Evolutionary conservation across 1,140 invertebrate species (phyloP), one percentile per base, ranked within the genome.

Genomic region (Aradophagus sp.): DNA sequence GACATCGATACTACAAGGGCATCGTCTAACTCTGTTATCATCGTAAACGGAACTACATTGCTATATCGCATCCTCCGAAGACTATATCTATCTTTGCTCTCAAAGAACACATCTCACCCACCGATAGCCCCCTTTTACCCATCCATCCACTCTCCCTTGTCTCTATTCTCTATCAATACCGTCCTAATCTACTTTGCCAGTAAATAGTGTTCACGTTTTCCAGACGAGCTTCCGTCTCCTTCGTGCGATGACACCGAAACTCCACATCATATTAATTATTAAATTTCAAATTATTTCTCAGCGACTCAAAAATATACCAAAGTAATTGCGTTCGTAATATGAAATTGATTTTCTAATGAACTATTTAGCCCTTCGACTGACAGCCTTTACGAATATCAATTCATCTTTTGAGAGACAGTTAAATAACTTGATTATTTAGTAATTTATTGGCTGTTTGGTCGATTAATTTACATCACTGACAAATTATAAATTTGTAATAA

Each of bases 141-240:
- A 19, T 36, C 44, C 47, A 36, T 47, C 39, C 13, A 48, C 47
- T 62, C 39, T 58, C 39, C 45, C 56, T 63, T 65, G 48, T 70
- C 69, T 73, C 52, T 58, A 65, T 65, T 76, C 77, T 77, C 74
- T 78, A 78, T 80, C 78, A 79, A 81, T 78, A 75, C 63, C 69
- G 41, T 71, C 76, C 68, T 81, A 81, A 81, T 81, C 80, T 80
- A 81, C 75, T 81, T 81, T 81, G 45, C 73, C 66, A 74, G 76
- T 75, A 80, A 81, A 81, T 81, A 80, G 72, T 73, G 73, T 78
- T 78, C 77, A 61, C 71, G 61, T 74, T 79, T 74, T 76, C 71
- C 72, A 76, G 78, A 78, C 77, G 74, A 79, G 71, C 70, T 36
- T 66, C 66, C 67, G 29, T 47, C 53, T 47, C 34, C 44, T 59